Base-by-base conservation (phyloP, 2,888 invertebrate genomes). In the Athripsodes cinereus region DNA sequence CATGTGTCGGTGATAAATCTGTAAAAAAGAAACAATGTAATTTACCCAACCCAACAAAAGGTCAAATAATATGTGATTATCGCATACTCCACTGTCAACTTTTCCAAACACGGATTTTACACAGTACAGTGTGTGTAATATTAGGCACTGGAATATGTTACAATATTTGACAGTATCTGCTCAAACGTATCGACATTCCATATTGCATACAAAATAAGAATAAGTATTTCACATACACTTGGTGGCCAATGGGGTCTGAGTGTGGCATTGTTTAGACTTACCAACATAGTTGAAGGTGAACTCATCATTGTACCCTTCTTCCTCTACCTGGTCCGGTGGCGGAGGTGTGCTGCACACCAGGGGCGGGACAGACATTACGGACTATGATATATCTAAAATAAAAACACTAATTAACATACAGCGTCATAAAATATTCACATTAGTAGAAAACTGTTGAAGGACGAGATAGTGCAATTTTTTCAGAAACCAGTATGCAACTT, bases 291-390 rank as follows among this genome's bases (percentile, higher is more conserved):
- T 69, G 62, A 76, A 66, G 68, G 75, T 76, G 65, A 74, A 78
- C 64, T 79, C 78, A 64, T 84, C 84, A 69, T 83, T 83, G 60
- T 84, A 83, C 61, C 82, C 82, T 1, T 72, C 71, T 59, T 74
- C 75, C 20, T 72, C 71, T 57, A 70, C 68, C 67, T 82, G 82
- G 64, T 84, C 83, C 59, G 83, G 77, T 60, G 85, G 85, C 62
- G 85, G 85, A 67, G 85, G 85, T 66, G 84, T 83, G 59, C 82
- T 81, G 66, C 84, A 83, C 66, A 85, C 82, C 66, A 85, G 75
- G 62, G 85, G 85, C 70, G 85, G 85, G 70, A 85, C 81, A 68
- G 82, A 82, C 83, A 83, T 83, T 35, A 55, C 56, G 55, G 35
- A 52, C 11, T 22, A 16, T 34, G 19, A 34, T 22, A 20, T 47